These are phyloP conservation scores for Drosophila buzzatii DNA, from an alignment of 2,888 invertebrate species.

Conservation along the genomic window DNA sequence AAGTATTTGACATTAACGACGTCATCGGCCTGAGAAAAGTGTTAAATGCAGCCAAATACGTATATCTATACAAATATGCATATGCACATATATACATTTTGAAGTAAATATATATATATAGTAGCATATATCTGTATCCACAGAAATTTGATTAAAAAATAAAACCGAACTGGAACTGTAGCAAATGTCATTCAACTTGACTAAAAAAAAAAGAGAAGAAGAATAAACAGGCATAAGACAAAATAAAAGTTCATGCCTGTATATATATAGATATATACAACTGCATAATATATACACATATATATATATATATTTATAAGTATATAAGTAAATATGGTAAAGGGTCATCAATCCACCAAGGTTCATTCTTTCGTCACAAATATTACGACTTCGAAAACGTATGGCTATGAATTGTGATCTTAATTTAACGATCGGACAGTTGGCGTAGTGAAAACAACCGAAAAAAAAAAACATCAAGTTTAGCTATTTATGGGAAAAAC, in stretches of 20 bases:
- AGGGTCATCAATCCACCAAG: slow-evolving; percentile 16
- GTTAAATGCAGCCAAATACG: slow-evolving; percentile 32
- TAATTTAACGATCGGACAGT: neutral
- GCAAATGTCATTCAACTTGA: slow-evolving; percentile 69
- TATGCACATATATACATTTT: neutral
- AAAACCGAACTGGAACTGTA: slow-evolving; percentile 59
- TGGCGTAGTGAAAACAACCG: neutral
- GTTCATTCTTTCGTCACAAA: slow-evolving; percentile 2
- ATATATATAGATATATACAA: slow-evolving; percentile 10
- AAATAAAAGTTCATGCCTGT: slow-evolving; percentile 17
- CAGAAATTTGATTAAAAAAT: slow-evolving; percentile 28
- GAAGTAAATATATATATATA: neutral
- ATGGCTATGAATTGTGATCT: neutral
- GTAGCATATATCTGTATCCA: neutral
- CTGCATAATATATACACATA: neutral
- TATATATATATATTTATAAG: neutral
- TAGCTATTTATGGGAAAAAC: neutral
- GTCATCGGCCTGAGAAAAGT: slow-evolving; percentile 46
- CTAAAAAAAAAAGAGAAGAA: slow-evolving; percentile 15
- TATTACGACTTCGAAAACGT: neutral
- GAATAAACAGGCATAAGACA: slow-evolving; percentile 12
- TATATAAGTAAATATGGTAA: slow-evolving; percentile 1
- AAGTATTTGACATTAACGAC: slow-evolving; percentile 26
- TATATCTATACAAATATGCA: neutral
- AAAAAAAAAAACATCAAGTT: neutral